Conservation (phyloP, 2,888 invertebrate species). For the Salticus scenicus region DNA sequence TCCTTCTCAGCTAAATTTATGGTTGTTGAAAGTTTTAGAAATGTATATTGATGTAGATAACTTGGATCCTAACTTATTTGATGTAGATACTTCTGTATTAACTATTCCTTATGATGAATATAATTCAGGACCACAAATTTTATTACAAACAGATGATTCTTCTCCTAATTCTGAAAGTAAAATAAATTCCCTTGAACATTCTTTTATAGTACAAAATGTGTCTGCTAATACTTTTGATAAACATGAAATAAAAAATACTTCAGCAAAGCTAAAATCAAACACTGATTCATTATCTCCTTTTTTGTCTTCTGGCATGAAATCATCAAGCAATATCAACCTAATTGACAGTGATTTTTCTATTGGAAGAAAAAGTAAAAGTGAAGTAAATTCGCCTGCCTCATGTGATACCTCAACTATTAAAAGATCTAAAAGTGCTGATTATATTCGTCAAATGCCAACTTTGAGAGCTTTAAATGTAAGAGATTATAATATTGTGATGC, state of each 20-base stretch:
- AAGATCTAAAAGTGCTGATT: slow-evolving; percentile 64
- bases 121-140: slow-evolving; percentile 32
- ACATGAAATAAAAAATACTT: neutral
- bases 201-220: neutral
- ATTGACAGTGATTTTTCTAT: slow-evolving; percentile 31
- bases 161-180: neutral
- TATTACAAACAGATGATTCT: slow-evolving; percentile 37
- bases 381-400: slow-evolving; percentile 1
- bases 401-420: slow-evolving; percentile 47
- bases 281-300: slow-evolving; percentile 30
- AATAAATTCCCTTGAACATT: neutral
- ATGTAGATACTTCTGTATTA: neutral
- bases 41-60: slow-evolving; percentile 17
- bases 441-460: slow-evolving; percentile 56
- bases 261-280: neutral
- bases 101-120: neutral
- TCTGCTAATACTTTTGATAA: neutral
- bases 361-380: neutral
- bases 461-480: slow-evolving; percentile 52
- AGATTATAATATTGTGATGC: slow-evolving; percentile 52
- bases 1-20: slow-evolving; percentile 70
- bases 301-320: slow-evolving; percentile 36
- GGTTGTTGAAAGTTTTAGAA: slow-evolving; percentile 34
- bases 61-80: neutral
- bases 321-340: slow-evolving; percentile 52